Percentiles rank a stretch among this genome's conserved stretches.
phyloP scores from a whole-genome alignment of 1,140 invertebrate species.

The Drosophila mauritiana region DNA sequence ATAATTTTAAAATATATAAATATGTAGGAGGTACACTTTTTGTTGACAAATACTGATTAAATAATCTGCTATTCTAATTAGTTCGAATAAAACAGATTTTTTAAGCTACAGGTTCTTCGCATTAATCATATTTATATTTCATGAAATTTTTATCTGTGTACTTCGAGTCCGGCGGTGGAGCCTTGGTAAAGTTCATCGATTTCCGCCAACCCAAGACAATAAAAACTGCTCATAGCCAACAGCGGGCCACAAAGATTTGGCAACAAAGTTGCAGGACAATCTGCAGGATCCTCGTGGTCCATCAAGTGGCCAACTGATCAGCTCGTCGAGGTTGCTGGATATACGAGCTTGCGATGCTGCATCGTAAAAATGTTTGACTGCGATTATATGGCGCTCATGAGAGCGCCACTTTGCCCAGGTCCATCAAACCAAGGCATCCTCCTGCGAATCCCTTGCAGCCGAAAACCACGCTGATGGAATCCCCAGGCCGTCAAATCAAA shows the following conservation, averaged over 20 bases:
- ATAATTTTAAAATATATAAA: not conserved
- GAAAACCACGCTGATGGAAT: conserved; percentile 19
- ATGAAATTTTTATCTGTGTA: not conserved
- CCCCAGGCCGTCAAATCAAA: not conserved
- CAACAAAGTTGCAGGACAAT: conserved; percentile 71
- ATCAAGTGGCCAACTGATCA: conserved; percentile 47
- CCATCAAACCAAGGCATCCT: conserved; percentile 7
- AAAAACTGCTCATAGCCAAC: conserved; percentile 74
- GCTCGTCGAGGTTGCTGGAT: conserved; percentile 3
- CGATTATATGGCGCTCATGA: conserved; percentile 79
- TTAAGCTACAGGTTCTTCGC: not conserved
- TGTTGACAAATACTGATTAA: too few species aligned
- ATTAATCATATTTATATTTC: too few species aligned
- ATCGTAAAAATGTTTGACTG: conserved; percentile 82
- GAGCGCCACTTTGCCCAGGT: conserved; percentile 73
- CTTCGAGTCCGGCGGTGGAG: not conserved
- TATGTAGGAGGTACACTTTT: too few species aligned
- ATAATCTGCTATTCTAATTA: too few species aligned
- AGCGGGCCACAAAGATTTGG: conserved; percentile 50
- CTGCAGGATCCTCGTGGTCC: conserved; percentile 26
- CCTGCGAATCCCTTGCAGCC: not conserved
- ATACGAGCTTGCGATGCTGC: conserved; percentile 20
- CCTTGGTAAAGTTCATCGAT: conserved; percentile 76
- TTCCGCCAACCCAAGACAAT: conserved; percentile 70
- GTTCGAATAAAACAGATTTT: not conserved